Evolutionary conservation across 2,113 vertebrate genomes (phyloP).

Genomic region (Coreoperca whiteheadi): DNA sequence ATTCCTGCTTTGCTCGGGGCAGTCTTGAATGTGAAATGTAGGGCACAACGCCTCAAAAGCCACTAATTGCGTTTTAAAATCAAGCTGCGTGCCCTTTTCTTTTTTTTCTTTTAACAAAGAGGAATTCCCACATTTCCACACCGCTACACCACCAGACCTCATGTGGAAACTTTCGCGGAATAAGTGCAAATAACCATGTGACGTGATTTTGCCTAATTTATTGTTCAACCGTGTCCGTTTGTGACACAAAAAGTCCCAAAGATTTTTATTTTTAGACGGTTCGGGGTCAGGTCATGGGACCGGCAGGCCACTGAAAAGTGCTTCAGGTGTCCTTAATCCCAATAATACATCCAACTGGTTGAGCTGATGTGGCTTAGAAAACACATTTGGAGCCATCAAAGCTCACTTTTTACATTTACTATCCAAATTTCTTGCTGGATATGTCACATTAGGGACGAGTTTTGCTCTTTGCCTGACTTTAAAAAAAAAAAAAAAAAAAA

Average conservation of each 20-base stretch:
- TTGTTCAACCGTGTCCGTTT: not conserved
- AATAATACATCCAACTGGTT: not conserved
- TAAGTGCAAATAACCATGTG: conserved; percentile 6
- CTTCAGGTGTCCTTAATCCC: not conserved
- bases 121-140: conserved; percentile 18
- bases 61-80: conserved; percentile 49
- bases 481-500: no score
- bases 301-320: not conserved
- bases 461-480: no score
- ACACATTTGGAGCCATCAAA: not conserved
- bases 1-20: conserved; percentile 57
- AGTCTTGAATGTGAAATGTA: conserved; percentile 59
- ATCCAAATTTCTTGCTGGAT: not conserved
- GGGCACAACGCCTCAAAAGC: conserved; percentile 30
- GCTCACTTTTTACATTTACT: not conserved
- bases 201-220: no score
- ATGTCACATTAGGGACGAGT: rapidly evolving
- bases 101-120: conserved; percentile 38
- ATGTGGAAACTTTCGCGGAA: conserved; percentile 29
- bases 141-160: not conserved
- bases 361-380: not conserved
- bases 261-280: not conserved
- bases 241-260: conserved; percentile 4
- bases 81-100: conserved; percentile 41
- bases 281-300: not conserved